Percentiles rank a stretch among this genome's conserved stretches.
These are phyloP conservation scores for Atopsyche davidsoni DNA, from an alignment of 1,140 invertebrate genomes.

Conservation along the genomic window DNA sequence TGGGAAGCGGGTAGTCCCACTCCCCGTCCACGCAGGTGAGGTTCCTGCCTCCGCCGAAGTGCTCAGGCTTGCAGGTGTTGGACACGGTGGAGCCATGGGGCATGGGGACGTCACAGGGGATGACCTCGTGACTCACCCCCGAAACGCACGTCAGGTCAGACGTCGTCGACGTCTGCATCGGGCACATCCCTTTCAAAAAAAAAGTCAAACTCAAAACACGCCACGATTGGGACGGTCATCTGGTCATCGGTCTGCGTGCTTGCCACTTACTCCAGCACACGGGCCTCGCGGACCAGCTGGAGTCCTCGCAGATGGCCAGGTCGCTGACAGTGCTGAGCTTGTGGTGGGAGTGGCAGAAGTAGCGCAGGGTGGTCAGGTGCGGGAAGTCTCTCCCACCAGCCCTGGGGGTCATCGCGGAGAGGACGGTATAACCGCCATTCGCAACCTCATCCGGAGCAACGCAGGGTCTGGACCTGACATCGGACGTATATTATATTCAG, in stretches of 20 bases:
- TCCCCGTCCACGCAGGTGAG: slow-evolving; percentile 10
- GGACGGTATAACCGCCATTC: background rate
- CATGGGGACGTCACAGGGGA: slow-evolving; percentile 4
- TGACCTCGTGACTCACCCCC: background rate
- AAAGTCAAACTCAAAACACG: too few relatives aligned
- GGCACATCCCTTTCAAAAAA: slow-evolving; percentile 2
- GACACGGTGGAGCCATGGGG: background rate
- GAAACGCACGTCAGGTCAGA: slow-evolving; percentile 6
- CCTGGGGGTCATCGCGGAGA: background rate
- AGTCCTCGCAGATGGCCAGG: background rate
- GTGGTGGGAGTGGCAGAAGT: background rate
- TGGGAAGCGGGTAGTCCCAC: slow-evolving; percentile 13
- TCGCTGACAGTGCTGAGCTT: background rate
- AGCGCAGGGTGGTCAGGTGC: background rate
- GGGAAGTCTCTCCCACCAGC: background rate
- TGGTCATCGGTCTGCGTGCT: background rate
- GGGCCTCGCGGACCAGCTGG: background rate
- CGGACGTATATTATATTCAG: too few relatives aligned
- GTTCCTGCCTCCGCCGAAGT: background rate
- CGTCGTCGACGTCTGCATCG: slow-evolving; percentile 1
- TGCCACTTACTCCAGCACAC: background rate
- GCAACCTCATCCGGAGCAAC: background rate
- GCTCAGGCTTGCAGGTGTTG: slow-evolving; percentile 2
- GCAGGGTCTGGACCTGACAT: too few relatives aligned
- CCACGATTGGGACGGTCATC: background rate